Percentiles rank a stretch among this genome's conserved stretches.
Evolutionary conservation across 2,888 invertebrate genomes (phyloP).

Genomic region (Muscina levida): DNA sequence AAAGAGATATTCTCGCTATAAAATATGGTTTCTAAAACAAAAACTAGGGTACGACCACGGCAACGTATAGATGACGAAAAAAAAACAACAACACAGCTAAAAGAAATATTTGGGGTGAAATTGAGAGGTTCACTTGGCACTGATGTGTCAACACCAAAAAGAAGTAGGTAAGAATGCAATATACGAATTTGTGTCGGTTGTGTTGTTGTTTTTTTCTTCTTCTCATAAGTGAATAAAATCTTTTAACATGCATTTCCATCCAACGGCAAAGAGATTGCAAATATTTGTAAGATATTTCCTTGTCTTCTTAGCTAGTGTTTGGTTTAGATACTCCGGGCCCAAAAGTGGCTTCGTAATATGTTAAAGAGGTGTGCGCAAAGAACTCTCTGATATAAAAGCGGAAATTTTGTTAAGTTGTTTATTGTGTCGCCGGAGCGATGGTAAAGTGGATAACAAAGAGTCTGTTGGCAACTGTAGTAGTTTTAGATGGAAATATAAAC

Average conservation of each 20-base stretch:
- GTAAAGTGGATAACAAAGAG: no score
- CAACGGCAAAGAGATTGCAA: constrained; percentile 10
- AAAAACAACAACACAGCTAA: neutral
- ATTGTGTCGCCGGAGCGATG: neutral
- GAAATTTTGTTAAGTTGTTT: neutral
- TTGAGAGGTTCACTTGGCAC: constrained; percentile 59
- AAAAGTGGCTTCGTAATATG: constrained; percentile 13
- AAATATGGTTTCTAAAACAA: constrained; percentile 44
- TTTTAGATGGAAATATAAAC: no score
- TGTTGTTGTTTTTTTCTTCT: neutral
- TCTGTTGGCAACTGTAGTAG: no score
- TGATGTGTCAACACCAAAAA: constrained; percentile 52
- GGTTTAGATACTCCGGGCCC: neutral
- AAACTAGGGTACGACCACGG: neutral
- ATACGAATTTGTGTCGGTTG: neutral
- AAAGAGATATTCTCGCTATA: neutral
- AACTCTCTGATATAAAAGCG: neutral
- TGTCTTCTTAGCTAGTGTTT: neutral
- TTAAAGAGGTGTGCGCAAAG: neutral
- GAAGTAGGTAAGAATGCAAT: constrained; percentile 26
- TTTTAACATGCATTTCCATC: constrained; percentile 28
- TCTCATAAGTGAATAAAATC: neutral
- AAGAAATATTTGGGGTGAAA: constrained; percentile 31
- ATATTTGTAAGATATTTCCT: constrained; percentile 5
- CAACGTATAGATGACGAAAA: neutral